Conservation (phyloP, 1,140 invertebrate species). For the Trachymyrmex septentrionalis region DNA sequence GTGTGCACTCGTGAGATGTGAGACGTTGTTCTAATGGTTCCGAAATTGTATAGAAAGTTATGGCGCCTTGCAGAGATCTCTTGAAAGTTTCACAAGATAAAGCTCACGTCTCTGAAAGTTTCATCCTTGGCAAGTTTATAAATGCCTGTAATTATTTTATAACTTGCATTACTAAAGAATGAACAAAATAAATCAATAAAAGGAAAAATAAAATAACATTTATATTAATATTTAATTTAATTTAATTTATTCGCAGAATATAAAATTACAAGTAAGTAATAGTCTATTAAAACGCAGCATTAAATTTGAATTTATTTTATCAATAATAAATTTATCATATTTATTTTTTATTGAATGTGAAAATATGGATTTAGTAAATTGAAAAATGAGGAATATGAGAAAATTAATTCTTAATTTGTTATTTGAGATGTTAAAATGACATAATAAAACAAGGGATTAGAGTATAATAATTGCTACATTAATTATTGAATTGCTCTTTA, state of each 20-base stretch:
- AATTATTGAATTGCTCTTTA: neutral
- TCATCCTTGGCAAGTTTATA: conserved; percentile 5
- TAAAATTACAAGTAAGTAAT: neutral
- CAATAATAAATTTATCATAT: neutral
- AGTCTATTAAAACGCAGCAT: neutral
- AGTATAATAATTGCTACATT: neutral
- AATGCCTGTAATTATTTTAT: conserved; percentile 26
- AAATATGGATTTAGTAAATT: neutral
- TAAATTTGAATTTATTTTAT: neutral
- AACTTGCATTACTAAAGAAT: neutral
- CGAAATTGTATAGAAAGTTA: conserved; percentile 57
- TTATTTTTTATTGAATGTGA: neutral
- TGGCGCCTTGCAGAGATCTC: conserved; percentile 17
- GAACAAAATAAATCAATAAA: neutral
- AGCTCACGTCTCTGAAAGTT: conserved; percentile 29
- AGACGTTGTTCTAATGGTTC: conserved; percentile 35
- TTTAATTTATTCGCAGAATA: neutral
- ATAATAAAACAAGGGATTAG: neutral
- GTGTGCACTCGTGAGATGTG: conserved; percentile 21
- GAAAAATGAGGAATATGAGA: neutral
- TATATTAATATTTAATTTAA: neutral
- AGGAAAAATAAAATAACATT: neutral
- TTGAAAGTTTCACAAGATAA: conserved; percentile 48
- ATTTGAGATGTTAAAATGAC: neutral
- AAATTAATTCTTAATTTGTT: neutral